phyloP scores from a whole-genome alignment of 2,888 invertebrate genomes.

The Leptinotarsa peninsularis region DNA sequence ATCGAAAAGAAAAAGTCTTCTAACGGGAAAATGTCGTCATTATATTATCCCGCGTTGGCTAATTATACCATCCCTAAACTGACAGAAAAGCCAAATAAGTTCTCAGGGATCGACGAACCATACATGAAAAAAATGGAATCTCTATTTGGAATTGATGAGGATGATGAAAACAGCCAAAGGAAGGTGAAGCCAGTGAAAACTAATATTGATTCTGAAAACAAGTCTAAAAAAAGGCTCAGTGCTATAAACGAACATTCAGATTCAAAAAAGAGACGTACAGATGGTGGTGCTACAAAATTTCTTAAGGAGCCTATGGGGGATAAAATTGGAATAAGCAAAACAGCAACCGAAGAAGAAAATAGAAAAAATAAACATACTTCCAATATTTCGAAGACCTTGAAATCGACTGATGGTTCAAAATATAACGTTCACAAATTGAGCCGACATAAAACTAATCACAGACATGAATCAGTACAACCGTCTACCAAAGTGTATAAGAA shows the following conservation, averaged over 20 bases:
- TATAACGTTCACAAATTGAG: not conserved
- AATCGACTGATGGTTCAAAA: not conserved
- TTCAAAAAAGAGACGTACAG: not conserved
- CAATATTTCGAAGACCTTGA: not conserved
- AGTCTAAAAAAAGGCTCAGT: not conserved
- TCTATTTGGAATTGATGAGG: conserved; percentile 3
- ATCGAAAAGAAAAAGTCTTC: not conserved
- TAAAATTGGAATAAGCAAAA: not conserved
- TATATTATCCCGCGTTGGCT: not conserved
- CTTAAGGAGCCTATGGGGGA: not conserved
- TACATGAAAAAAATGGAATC: conserved; percentile 16
- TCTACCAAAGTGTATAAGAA: not conserved
- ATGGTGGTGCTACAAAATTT: not conserved
- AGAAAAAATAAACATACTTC: not conserved
- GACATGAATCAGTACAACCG: not conserved
- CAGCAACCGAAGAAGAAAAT: not conserved
- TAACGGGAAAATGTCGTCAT: not conserved
- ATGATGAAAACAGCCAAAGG: not conserved
- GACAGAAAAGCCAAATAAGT: not conserved
- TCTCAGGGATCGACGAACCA: not conserved
- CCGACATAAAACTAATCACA: not conserved
- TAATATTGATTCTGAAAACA: not conserved
- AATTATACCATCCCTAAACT: conserved; percentile 5
- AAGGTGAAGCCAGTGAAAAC: not conserved
- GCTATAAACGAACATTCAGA: not conserved